Conservation (phyloP, 2,888 invertebrate species). For the Uloborus plumipes region DNA sequence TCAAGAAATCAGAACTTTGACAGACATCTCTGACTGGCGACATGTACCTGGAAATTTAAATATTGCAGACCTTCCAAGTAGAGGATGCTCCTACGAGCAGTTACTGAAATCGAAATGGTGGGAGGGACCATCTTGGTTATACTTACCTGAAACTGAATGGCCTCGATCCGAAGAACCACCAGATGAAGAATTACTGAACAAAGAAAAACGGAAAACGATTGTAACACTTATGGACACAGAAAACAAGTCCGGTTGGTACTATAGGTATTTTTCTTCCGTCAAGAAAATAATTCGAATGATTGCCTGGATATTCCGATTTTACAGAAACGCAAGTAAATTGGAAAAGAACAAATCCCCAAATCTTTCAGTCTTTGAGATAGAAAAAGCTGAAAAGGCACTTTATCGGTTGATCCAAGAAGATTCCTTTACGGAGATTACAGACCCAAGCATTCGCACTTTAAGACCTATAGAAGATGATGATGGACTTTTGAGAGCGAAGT, state of each 20-base stretch:
- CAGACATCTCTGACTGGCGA: slow-evolving; percentile 1
- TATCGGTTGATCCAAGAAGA: neutral
- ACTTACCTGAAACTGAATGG: neutral
- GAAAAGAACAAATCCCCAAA: neutral
- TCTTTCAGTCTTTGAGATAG: slow-evolving; percentile 1
- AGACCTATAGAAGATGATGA: neutral
- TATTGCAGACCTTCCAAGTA: neutral
- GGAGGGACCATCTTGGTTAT: slow-evolving; percentile 13
- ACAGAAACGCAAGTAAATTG: neutral
- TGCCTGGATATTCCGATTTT: neutral
- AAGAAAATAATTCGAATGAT: neutral
- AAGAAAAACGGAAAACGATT: neutral
- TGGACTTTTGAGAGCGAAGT: neutral
- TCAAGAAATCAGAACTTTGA: slow-evolving; percentile 67
- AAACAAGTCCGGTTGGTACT: neutral
- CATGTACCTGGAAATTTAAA: slow-evolving; percentile 3
- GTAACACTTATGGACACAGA: neutral
- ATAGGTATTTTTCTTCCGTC: neutral
- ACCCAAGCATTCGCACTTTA: neutral
- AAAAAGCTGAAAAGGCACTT: no score
- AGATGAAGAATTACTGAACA: neutral
- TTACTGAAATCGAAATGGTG: slow-evolving; percentile 10
- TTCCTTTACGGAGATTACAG: neutral
- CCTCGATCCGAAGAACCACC: neutral
- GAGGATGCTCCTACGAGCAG: neutral